Conservation (phyloP, 2,888 invertebrate species). For the Eristalis intricaria region DNA sequence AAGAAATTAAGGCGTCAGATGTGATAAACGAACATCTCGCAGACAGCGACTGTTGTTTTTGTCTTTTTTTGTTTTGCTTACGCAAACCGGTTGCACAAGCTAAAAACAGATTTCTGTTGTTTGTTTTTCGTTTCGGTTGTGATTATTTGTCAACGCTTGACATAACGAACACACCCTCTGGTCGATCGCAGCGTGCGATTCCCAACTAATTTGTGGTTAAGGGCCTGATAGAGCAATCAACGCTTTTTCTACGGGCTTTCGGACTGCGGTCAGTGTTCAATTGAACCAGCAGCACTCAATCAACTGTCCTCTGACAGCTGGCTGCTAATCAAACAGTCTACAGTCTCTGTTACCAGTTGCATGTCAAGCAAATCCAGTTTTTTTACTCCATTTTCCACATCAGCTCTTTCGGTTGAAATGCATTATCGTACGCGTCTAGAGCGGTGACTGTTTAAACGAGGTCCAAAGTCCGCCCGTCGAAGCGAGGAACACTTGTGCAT, state of each 20-base stretch:
- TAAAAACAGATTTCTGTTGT: neutral
- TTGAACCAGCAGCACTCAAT: neutral
- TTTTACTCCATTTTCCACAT: neutral
- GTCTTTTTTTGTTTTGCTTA: neutral
- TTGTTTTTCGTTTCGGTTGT: neutral
- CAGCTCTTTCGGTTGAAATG: neutral
- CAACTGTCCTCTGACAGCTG: neutral
- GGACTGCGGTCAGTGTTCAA: neutral
- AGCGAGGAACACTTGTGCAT: slow-evolving; percentile 24
- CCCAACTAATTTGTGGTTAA: neutral
- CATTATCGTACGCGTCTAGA: neutral
- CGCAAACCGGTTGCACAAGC: neutral
- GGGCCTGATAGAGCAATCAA: neutral
- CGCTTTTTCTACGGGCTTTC: neutral
- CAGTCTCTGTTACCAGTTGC: neutral
- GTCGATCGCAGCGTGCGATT: neutral
- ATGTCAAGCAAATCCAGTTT: neutral
- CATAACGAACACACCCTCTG: neutral
- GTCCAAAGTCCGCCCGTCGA: slow-evolving; percentile 49
- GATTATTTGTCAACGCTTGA: neutral
- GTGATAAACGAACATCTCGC: neutral
- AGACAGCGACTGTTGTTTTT: neutral
- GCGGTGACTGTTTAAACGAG: slow-evolving; percentile 52
- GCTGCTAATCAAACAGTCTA: neutral
- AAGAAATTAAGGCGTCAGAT: neutral